Evolutionary conservation across 2,888 invertebrate species (phyloP), one percentile per base, ranked within the genome.

Genomic region (Microdon myrmicae): DNA sequence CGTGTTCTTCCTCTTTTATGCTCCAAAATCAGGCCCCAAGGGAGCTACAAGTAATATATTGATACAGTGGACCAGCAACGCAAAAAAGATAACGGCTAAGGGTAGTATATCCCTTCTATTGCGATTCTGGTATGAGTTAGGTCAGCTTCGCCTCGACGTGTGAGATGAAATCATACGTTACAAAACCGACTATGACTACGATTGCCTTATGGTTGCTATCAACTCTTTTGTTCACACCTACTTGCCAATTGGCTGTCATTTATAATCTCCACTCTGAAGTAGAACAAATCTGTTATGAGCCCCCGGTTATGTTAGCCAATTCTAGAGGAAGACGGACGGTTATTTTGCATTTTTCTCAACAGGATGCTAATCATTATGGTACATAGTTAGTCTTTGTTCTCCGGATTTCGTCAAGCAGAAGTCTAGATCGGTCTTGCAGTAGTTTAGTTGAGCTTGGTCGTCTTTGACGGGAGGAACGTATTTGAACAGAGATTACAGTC

Each of bases 201-300:
- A 29, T 47, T 26, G 38, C 38, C 22, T 56, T 44, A 39, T 64
- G 44, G 41, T 47, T 64, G 41, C 43, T 58, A 47, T 56, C 47
- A 37, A 41, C 39, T 14, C 19, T 26, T 47, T 56, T 41, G 53
- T 64, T 64, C 56, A 7, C 64, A 64, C 45, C 58, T n/a, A 64
- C 58, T 58, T 64, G 64, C 26, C 47, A 64, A 64, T 64, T 64
- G 58, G 43, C 23, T 51, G 20, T 58, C 53, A n/a, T n/a, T n/a
- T n/a, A n/a, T 58, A 58, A 64, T 58, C 49, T 29, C 12, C 45
- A 60, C 54, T 28, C 28, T 3, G 38, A 64, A 51, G 49, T 64
- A 45, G 61, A 37, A 38, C 64, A 53, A 58, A 64, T 56, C 58
- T 64, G 64, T 64, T 64, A 64, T 56, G 28, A 64, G 43, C 35